Percentiles rank a stretch among this genome's conserved stretches.
Conservation (phyloP, 2,888 invertebrate genomes). For the Aspidapion aeneum region DNA sequence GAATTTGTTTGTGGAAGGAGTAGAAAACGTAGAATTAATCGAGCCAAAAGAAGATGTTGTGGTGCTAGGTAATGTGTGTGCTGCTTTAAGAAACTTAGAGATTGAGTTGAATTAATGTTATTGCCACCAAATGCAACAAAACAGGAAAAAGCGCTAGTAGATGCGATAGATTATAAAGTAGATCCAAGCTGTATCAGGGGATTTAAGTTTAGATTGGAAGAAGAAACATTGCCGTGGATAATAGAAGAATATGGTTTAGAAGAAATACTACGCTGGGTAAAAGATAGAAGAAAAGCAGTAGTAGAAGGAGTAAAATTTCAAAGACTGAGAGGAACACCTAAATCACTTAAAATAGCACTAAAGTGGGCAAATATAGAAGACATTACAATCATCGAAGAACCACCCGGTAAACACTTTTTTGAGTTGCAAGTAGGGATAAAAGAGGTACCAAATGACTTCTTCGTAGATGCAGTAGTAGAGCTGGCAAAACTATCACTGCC, state of each 20-base stretch:
- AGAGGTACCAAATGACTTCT: no score
- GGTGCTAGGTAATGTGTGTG: constrained; percentile 8
- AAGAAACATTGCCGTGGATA: constrained; percentile 7
- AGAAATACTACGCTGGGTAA: constrained; percentile 9
- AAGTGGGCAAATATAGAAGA: no score
- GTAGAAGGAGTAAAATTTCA: constrained; percentile 10
- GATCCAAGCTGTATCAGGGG: constrained; percentile 8
- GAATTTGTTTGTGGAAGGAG: constrained; percentile 3
- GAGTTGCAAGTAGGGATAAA: no score
- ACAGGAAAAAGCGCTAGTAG: constrained; percentile 10
- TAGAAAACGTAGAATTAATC: constrained; percentile 5
- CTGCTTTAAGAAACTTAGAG: constrained; percentile 9
- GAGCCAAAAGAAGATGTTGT: constrained; percentile 10
- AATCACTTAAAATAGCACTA: no score
- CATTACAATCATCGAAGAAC: no score
- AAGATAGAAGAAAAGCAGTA: constrained; percentile 10
- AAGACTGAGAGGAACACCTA: no score
- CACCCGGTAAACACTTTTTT: no score
- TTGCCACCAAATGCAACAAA: constrained; percentile 14
- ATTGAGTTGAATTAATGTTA: constrained; percentile 13
- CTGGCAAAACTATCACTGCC: no score
- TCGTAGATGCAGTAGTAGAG: no score
- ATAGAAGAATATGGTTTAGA: constrained; percentile 8
- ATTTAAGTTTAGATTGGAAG: constrained; percentile 6
- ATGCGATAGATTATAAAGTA: constrained; percentile 8